Base-by-base conservation (phyloP, 2,888 invertebrate genomes). In the Macropis europaea region DNA sequence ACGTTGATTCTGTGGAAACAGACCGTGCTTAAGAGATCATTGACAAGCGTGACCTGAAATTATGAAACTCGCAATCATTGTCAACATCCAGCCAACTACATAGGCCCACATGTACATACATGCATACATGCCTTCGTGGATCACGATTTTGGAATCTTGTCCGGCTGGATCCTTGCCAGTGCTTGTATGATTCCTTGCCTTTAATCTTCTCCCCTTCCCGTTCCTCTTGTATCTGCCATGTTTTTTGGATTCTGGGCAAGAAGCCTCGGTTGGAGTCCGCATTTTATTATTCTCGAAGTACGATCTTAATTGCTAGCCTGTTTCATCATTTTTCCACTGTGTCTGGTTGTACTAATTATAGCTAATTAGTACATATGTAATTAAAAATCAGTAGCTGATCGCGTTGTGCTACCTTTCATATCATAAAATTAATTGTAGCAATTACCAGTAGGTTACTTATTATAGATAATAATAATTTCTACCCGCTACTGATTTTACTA, bases 41-140 rank as follows among this genome's bases (percentile, higher is more conserved):
- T 70, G 60, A 70, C 59, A 53, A 69, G 52, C 64, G 13, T 42
- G 66, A 67, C 67, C 67, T 48, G 70, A 48, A 70, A 60, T 70
- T 36, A 67, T 42, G 53, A 70, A 32, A 59, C 30, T 22, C 32
- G 28, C 34, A 48, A 67, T 66, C 34, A 42, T 70, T 53, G 28
- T 42, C 47, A 26, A 36, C 52, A 4, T 34, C 28, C 4, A 17
- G 2, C 42, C 28, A 52, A 42, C 22, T 7, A 36, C 15, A 1
- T 3, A n/a, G 9, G 24, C n/a, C 24, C 24, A 24, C 22, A 22
- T 22, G 43, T n/a, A 6, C 2, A n/a, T n/a, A n/a, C n/a, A n/a
- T n/a, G 30, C 17, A 3, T 36, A 9, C 7, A 32, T 38, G 71
- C 42, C 52, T 52, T 24, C 47, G 17, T 32, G 42, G 48, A 57